Evolutionary conservation across 2,797 vertebrate species (phyloP).

Genomic region (Sebastes taczanowskii): DNA sequence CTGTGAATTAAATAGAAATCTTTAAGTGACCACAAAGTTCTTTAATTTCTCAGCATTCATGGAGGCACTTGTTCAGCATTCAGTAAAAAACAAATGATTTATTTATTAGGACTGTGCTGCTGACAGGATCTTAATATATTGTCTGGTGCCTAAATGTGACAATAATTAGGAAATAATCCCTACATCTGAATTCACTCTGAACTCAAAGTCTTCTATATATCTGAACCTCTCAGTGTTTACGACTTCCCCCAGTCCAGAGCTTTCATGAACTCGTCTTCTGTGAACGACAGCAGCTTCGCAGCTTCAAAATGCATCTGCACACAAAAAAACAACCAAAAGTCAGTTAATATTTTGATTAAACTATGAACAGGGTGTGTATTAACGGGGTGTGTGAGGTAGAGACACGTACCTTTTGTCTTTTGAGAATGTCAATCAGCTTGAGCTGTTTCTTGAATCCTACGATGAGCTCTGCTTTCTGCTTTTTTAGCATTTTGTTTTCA

Average conservation of each 20-base stretch:
- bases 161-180: not conserved
- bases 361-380: not conserved
- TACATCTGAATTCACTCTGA: not conserved
- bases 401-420: constrained; percentile 91
- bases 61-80: not conserved
- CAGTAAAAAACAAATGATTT: not conserved
- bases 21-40: not conserved
- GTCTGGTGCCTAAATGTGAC: not conserved
- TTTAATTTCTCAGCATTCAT: not conserved
- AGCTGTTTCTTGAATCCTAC: constrained; percentile 94
- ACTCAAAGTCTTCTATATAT: not conserved
- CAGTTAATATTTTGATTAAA: not conserved
- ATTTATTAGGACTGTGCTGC: constrained; percentile 18
- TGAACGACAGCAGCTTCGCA: constrained; percentile 95
- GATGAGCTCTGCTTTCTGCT: constrained; percentile 93
- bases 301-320: constrained; percentile 96
- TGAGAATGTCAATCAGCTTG: constrained; percentile 94
- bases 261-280: constrained; percentile 96
- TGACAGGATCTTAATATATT: not conserved
- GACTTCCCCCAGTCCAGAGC: constrained; percentile 91
- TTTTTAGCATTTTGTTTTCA: constrained; percentile 94
- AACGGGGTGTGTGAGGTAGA: not conserved
- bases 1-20: not conserved
- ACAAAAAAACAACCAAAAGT: not conserved
- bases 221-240: constrained; percentile 39